Evolutionary conservation across 2,113 vertebrate species (phyloP), one percentile per base, ranked within the genome.

Genomic region (Uria aalge): DNA sequence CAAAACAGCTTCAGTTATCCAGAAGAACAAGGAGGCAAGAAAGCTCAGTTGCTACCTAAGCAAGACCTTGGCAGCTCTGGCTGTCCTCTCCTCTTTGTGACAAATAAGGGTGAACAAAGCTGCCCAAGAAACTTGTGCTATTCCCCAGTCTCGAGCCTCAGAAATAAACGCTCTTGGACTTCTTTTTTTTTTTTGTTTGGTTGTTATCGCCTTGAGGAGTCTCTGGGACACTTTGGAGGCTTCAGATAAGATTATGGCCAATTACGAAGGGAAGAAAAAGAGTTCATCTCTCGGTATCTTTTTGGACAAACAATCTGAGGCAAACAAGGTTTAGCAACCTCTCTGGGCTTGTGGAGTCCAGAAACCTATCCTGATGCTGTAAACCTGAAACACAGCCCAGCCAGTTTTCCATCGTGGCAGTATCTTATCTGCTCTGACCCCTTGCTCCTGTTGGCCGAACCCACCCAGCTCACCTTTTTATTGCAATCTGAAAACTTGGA

Each of bases 161-260:
- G 20, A 92, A 90, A 85, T 29, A 76, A 60, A 63, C 47, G 22
- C 34, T 79, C 66, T 69, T 76, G 69, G 89, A 73, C 78, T 93
- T 82, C 22, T 63, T 63, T 63, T 47, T 47, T 47, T 45, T 47
- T 22, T 22, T 85, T 66, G 18, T 48, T 66, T 66, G 63, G 36
- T 29, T 43, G 26, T 72, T 92, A 79, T 89, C 85, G n/a, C 53
- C 57, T 26, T 47, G 48, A 91, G 55, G 45, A 92, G 68, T 43
- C 38, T 36, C 78, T 88, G 57, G 67, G 76, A 85, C 60, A 84
- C 38, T 52, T 59, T 0, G 6, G 68, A 89, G 26, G 50, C 55
- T 94, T 90, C 94, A 93, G 90, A 73, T 93, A 92, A 96, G 90
- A 84, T 92, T 85, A 74, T 4, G 40, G 79, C 34, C 74, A 94